Evolutionary conservation across 1,140 invertebrate species (phyloP).

Genomic region (Panonychus citri): DNA sequence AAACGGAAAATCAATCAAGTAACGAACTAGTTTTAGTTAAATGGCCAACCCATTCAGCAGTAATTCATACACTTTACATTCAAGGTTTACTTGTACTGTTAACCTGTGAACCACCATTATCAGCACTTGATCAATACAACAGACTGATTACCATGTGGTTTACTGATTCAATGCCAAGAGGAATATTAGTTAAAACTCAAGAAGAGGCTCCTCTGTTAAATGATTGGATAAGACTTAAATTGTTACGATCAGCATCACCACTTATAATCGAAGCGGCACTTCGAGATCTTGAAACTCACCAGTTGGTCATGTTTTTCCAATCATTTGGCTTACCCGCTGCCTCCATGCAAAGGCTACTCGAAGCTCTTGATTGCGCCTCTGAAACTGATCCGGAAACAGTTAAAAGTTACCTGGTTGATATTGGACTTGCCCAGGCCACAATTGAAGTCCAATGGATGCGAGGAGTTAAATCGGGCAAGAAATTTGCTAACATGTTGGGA

Average conservation of each 20-base stretch:
- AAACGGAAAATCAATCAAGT: neutral
- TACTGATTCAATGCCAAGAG: conserved; percentile 35
- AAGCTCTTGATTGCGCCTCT: neutral
- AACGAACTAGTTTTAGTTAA: conserved; percentile 38
- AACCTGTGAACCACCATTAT: conserved; percentile 32
- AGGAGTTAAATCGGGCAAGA: conserved; percentile 1
- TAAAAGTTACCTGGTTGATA: neutral
- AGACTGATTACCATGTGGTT: conserved; percentile 46
- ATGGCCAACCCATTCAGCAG: conserved; percentile 62
- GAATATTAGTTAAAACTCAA: conserved; percentile 53
- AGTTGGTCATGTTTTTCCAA: conserved; percentile 82
- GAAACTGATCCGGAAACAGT: neutral
- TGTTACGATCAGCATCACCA: conserved; percentile 65
- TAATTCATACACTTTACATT: conserved; percentile 63
- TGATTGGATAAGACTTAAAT: conserved; percentile 78
- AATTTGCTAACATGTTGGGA: conserved; percentile 6
- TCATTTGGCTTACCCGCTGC: conserved; percentile 79
- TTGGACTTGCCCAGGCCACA: neutral
- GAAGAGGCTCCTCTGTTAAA: conserved; percentile 66
- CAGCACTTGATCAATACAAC: conserved; percentile 18
- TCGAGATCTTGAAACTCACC: conserved; percentile 52
- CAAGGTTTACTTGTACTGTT: conserved; percentile 83
- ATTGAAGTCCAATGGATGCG: conserved; percentile 8
- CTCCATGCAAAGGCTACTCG: conserved; percentile 38
- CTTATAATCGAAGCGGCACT: conserved; percentile 61